These are phyloP conservation scores for rabbit (Oryctolagus cuniculus) DNA, from an alignment of 2,113 vertebrate genomes.

Conservation along the genomic window DNA sequence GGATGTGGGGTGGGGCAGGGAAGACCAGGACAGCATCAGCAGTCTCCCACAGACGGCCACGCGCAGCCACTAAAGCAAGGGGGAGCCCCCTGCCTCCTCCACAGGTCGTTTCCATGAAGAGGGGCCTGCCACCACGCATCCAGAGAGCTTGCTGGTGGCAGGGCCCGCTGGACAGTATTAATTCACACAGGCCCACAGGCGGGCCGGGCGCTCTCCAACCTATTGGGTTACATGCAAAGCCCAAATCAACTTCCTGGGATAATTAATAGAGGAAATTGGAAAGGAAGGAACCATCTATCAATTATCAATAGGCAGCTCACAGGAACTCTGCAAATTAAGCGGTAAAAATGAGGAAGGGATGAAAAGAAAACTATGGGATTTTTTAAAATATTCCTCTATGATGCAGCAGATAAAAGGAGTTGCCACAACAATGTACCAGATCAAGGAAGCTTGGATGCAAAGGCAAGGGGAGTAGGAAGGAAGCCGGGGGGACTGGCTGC, in stretches of 20 bases:
- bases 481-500: not conserved
- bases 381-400: not conserved
- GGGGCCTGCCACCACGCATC: constrained; percentile 85
- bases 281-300: constrained; percentile 88
- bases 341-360: constrained; percentile 64
- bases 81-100: constrained; percentile 81
- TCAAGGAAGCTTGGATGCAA: not conserved
- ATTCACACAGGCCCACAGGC: constrained; percentile 85
- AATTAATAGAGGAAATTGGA: constrained; percentile 89
- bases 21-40: not conserved
- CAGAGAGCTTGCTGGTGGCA: constrained; percentile 82
- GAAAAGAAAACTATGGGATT: constrained; percentile 47
- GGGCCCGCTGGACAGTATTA: constrained; percentile 86
- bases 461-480: not conserved
- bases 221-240: constrained; percentile 87
- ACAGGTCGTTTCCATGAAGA: constrained; percentile 82
- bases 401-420: not conserved
- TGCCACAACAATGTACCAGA: not conserved
- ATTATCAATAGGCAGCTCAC: constrained; percentile 85
- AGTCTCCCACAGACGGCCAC: constrained; percentile 39
- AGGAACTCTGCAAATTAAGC: constrained; percentile 81
- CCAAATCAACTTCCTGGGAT: constrained; percentile 87
- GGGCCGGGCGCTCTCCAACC: constrained; percentile 75
- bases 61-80: constrained; percentile 78
- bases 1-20: too few relatives aligned